Evolutionary conservation across 2,797 vertebrate species (phyloP).

Genomic region (Ataeniobius toweri): DNA sequence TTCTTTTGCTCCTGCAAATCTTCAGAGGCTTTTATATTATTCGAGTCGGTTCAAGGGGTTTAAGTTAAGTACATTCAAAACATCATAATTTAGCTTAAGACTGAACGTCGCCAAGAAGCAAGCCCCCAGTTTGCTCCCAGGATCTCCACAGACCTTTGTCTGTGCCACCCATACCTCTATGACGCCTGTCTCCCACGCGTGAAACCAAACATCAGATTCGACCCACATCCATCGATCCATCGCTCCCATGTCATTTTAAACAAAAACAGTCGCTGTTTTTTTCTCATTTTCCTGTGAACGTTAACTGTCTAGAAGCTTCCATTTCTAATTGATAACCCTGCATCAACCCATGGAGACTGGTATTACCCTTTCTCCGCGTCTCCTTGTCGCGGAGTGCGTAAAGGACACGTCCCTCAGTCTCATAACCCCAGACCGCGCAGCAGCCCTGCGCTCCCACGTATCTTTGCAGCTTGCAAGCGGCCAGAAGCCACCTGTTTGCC

Average conservation of each 20-base stretch:
- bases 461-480: constrained; percentile 2
- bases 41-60: background rate
- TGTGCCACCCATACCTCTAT: background rate
- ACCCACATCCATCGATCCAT: background rate
- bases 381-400: constrained; percentile 43
- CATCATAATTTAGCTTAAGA: background rate
- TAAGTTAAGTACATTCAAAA: background rate
- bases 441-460: background rate
- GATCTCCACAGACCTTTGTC: constrained; percentile 29
- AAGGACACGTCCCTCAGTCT: constrained; percentile 29
- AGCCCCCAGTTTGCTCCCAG: constrained; percentile 44
- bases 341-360: constrained; percentile 20
- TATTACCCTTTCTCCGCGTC: constrained; percentile 40
- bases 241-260: background rate
- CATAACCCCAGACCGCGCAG: constrained; percentile 2
- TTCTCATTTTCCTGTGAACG: background rate
- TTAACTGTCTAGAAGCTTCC: background rate
- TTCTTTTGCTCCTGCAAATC: background rate
- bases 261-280: background rate
- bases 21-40: background rate
- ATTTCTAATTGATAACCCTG: constrained; percentile 10
- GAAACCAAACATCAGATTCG: background rate
- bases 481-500: constrained; percentile 68
- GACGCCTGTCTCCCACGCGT: constrained; percentile 24
- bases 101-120: constrained; percentile 63